Evolutionary conservation across 1,140 invertebrate species (phyloP).

Genomic region (Lepidotrigona ventralis): DNA sequence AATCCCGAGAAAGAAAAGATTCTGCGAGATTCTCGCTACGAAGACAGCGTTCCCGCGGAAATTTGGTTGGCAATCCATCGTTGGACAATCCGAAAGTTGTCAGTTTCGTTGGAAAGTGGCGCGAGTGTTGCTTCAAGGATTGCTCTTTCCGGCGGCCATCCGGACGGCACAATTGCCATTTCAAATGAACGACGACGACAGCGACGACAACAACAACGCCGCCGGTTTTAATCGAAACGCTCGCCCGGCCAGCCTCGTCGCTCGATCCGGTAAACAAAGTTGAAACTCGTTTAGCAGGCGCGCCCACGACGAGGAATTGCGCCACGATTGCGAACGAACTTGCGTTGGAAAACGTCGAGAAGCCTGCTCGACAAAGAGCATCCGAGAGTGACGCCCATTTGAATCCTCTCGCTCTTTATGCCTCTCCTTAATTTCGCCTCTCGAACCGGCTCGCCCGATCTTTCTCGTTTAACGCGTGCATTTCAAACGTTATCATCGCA

Average conservation of each 20-base stretch:
- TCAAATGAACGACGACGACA: slow-evolving; percentile 10
- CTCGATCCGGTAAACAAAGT: slow-evolving; percentile 32
- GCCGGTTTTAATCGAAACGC: slow-evolving; percentile 19
- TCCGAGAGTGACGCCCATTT: neutral
- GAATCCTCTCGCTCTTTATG: neutral
- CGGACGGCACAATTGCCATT: slow-evolving; percentile 18
- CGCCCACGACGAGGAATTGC: slow-evolving; percentile 24
- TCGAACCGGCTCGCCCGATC: neutral
- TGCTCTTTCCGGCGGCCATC: slow-evolving; percentile 10
- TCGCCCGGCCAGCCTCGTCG: neutral
- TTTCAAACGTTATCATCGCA: too few species aligned
- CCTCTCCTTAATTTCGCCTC: neutral
- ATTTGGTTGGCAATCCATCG: neutral
- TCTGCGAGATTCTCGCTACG: too few species aligned
- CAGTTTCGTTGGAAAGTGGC: neutral
- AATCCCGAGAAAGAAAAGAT: too few species aligned
- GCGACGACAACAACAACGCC: neutral
- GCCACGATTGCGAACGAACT: slow-evolving; percentile 1
- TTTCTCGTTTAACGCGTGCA: too few species aligned
- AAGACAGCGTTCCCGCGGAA: too few species aligned
- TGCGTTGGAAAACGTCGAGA: neutral
- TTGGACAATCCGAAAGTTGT: neutral
- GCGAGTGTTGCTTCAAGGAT: slow-evolving; percentile 18
- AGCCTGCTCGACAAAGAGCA: neutral
- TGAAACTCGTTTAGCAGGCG: slow-evolving; percentile 21